Evolutionary conservation across 2,113 vertebrate genomes (phyloP).

Genomic region (Scartelaos histophorus): DNA sequence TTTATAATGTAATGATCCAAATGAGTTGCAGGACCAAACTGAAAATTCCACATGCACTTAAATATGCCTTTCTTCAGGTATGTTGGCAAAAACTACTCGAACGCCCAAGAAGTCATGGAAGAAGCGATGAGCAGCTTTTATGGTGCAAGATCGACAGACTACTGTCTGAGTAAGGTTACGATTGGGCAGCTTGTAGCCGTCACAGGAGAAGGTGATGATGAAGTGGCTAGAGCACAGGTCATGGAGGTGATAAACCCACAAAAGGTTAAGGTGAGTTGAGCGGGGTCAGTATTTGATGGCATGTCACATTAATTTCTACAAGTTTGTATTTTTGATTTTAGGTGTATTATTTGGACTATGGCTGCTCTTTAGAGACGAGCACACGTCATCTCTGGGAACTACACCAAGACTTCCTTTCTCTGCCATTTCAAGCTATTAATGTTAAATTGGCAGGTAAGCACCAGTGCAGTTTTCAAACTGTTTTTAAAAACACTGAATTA

Average conservation of each 20-base stretch:
- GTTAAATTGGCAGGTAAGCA: slow-evolving; percentile 90
- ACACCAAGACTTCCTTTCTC: slow-evolving; percentile 77
- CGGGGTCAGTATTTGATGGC: background rate
- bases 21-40: background rate
- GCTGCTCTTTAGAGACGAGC: slow-evolving; percentile 83
- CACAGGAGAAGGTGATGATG: slow-evolving; percentile 81
- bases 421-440: slow-evolving; percentile 89
- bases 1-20: too few species aligned
- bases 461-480: background rate
- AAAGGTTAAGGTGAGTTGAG: slow-evolving; percentile 83
- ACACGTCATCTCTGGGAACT: slow-evolving; percentile 78
- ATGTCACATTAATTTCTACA: too few species aligned
- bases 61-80: slow-evolving; percentile 72
- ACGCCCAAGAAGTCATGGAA: slow-evolving; percentile 88
- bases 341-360: slow-evolving; percentile 91
- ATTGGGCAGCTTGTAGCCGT: slow-evolving; percentile 85
- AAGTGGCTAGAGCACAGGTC: slow-evolving; percentile 84
- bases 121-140: slow-evolving; percentile 87
- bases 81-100: slow-evolving; percentile 88
- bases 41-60: background rate
- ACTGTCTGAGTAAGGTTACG: slow-evolving; percentile 48
- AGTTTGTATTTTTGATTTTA: slow-evolving; percentile 41
- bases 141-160: slow-evolving; percentile 41
- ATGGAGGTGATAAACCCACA: slow-evolving; percentile 67
- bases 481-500: background rate